Evolutionary conservation across 2,113 vertebrate genomes (phyloP), one percentile per base, ranked within the genome.

Genomic region (Eubucco bourcierii): DNA sequence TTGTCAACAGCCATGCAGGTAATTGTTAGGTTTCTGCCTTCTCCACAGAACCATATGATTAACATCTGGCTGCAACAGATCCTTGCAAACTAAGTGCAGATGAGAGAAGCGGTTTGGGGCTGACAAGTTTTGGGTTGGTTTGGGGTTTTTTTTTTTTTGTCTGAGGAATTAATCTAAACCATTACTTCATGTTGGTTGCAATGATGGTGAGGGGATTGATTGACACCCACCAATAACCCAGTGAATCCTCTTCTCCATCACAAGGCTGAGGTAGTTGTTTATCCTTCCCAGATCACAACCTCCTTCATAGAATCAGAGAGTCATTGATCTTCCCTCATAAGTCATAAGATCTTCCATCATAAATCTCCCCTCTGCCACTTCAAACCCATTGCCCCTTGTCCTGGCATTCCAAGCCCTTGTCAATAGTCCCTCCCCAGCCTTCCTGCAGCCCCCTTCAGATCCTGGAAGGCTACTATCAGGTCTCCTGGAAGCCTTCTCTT

Each of bases 11-110:
- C 46, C 84, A 82, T 66, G 55, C 59, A 90, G 88, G 85, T 85
- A 88, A 90, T 92, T 88, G 47, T 94, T 91, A 86, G 53, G 68
- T 95, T 88, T 81, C 80, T 88, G 31, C 31, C 31, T 91, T 47
- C 53, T 84, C 80, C 73, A 63, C 15, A 84, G 63, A 93, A 81
- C n/a, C 56, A 41, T 79, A 82, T 76, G 50, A 93, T 88, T 88
- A 96, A 86, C 77, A 90, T 90, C 70, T 73, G 83, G 50, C 63
- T 92, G 66, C 29, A 87, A 76, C 79, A 76, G 34, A 88, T 73
- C 70, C 12, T 65, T 73, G n/a, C 28, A 84, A 80, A 72, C 33
- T 75, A 80, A 93, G 68, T 61, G 58, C 27, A 86, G 59, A 90
- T 79, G 50, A 90, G 29, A 73, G 21, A 90, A 74, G 37, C 67